Base-by-base conservation (phyloP, 1,140 invertebrate species). In the Eriocheir sinensis region DNA sequence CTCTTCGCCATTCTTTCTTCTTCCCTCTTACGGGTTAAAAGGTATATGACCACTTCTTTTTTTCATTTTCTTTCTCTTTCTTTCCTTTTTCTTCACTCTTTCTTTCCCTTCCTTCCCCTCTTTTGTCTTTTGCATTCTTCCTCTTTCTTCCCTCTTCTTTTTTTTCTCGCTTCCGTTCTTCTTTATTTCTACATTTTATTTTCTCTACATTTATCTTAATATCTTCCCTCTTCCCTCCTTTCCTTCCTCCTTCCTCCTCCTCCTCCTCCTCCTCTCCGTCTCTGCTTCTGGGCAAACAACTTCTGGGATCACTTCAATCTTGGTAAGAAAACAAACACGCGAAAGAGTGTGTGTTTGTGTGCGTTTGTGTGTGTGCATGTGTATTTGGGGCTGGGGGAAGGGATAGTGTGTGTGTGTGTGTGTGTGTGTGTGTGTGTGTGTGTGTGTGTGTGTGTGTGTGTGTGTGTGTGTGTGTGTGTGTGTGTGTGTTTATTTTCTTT, bases 1-100 rank as follows among this genome's bases (percentile, higher is more conserved):
- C n/a, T n/a, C n/a, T n/a, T n/a, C n/a, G n/a, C n/a, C n/a, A n/a
- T n/a, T n/a, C n/a, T n/a, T n/a, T n/a, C n/a, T n/a, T n/a, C n/a
- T n/a, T n/a, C n/a, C n/a, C n/a, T n/a, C n/a, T n/a, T n/a, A n/a
- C n/a, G n/a, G n/a, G n/a, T n/a, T n/a, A n/a, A n/a, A n/a, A n/a
- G n/a, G n/a, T n/a, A n/a, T n/a, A n/a, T n/a, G n/a, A n/a, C n/a
- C n/a, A n/a, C n/a, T n/a, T n/a, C n/a, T n/a, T n/a, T n/a, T n/a
- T n/a, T n/a, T n/a, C n/a, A n/a, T n/a, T n/a, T n/a, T 72, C 60
- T 72, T n/a, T 72, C 60, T 72, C 60, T 72, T n/a, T 72, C 60
- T 72, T n/a, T 72, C 60, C n/a, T n/a, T 72, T n/a, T 72, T n/a
- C n/a, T n/a, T 72, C 60, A n/a, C 60, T 72, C 60, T 72, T n/a